Conservation (phyloP, 2,797 vertebrate species). For the Amazona finschi region DNA sequence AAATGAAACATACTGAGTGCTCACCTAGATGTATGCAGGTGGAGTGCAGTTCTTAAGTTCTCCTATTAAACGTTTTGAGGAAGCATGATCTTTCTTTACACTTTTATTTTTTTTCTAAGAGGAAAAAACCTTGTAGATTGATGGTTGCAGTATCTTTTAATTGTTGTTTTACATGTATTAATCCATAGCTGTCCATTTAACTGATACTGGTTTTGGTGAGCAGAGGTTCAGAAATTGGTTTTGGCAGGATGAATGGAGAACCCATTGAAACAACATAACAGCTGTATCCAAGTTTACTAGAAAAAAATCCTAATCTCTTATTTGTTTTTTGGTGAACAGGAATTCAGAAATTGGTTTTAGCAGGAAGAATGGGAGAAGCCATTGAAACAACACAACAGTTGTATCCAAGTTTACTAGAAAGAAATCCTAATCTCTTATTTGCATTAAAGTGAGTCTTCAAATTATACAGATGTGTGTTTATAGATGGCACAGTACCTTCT, state of each 20-base stretch:
- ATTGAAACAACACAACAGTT: slow-evolving; percentile 98
- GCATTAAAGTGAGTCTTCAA: slow-evolving; percentile 83
- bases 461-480: slow-evolving; percentile 66
- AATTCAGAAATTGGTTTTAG: slow-evolving; percentile 99
- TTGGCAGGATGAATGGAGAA: slow-evolving; percentile 97
- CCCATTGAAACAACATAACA: slow-evolving; percentile 97
- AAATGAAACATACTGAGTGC: not conserved
- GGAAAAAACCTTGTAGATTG: not conserved
- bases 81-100: slow-evolving; percentile 11
- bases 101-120: not conserved
- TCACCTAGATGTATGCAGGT: not conserved
- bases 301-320: slow-evolving; percentile 85
- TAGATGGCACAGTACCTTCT: slow-evolving; percentile 64
- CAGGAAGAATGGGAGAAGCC: slow-evolving; percentile 97
- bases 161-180: not conserved
- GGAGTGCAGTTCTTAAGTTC: not conserved
- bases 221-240: slow-evolving; percentile 98
- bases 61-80: not conserved
- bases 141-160: slow-evolving; percentile 43
- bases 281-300: slow-evolving; percentile 91
- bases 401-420: slow-evolving; percentile 92
- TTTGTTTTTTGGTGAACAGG: slow-evolving; percentile 82
- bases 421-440: slow-evolving; percentile 86
- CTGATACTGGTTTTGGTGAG: slow-evolving; percentile 59
- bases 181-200: slow-evolving; percentile 22